These are phyloP conservation scores for Thymelicus lineola DNA, from an alignment of 2,888 invertebrate genomes.

Conservation along the genomic window DNA sequence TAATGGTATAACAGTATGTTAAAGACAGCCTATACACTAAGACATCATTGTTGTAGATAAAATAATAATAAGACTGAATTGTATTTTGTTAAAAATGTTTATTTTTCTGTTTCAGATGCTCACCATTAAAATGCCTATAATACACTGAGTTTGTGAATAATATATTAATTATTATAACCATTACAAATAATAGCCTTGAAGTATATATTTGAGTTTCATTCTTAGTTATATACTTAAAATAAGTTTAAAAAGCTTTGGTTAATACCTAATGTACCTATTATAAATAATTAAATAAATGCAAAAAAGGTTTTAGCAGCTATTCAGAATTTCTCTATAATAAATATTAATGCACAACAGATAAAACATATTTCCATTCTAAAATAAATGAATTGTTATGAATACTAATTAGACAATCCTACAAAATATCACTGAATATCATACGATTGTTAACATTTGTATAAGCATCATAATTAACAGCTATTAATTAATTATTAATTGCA, in stretches of 20 bases:
- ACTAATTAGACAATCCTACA: neutral
- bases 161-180: too few species aligned
- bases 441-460: neutral
- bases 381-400: too few species aligned
- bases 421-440: neutral
- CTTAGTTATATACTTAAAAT: neutral
- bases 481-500: too few species aligned
- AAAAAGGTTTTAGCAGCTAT: neutral
- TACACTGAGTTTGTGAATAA: constrained; percentile 52
- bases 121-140: constrained; percentile 76
- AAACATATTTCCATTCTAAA: too few species aligned
- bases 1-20: too few species aligned
- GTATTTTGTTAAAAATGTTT: neutral
- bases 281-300: neutral
- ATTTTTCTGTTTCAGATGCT: constrained; percentile 68
- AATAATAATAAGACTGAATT: constrained; percentile 1
- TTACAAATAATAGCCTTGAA: constrained; percentile 12
- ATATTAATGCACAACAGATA: too few species aligned
- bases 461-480: too few species aligned
- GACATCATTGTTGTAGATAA: too few species aligned
- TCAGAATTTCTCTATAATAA: too few species aligned
- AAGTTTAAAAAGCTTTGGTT: constrained; percentile 1
- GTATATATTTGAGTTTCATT: constrained; percentile 2
- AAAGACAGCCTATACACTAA: too few species aligned
- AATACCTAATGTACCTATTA: neutral